These are phyloP conservation scores for Triplophysa siluroides DNA, from an alignment of 2,113 vertebrate genomes.

Conservation along the genomic window DNA sequence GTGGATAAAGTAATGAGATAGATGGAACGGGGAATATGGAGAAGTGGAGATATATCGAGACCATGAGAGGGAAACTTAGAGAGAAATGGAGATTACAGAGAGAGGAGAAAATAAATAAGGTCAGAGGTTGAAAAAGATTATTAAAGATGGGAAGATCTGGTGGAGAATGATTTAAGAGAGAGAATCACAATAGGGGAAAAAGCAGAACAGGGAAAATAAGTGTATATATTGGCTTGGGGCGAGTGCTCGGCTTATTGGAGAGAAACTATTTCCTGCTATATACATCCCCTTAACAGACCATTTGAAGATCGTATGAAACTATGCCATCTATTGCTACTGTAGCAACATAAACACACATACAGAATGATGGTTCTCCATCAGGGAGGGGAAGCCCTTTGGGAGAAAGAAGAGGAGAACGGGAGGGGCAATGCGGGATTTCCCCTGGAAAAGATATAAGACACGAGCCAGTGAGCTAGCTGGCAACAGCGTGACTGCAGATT, in stretches of 20 bases:
- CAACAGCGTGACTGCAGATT: slow-evolving; percentile 51
- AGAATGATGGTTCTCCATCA: background rate
- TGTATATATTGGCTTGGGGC: background rate
- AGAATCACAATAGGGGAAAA: slow-evolving; percentile 1
- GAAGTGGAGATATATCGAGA: background rate
- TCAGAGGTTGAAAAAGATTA: slow-evolving; percentile 31
- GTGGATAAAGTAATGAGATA: slow-evolving; percentile 32
- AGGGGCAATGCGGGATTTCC: slow-evolving; percentile 51
- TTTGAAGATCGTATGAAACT: background rate
- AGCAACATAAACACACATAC: slow-evolving; percentile 20
- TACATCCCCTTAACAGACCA: background rate
- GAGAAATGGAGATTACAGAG: slow-evolving; percentile 2
- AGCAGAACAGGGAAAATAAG: background rate
- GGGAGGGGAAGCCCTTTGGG: slow-evolving; percentile 44
- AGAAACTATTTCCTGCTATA: no score
- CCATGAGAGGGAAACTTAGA: background rate
- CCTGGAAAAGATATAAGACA: slow-evolving; percentile 39
- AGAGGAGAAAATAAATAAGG: slow-evolving; percentile 29
- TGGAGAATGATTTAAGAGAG: background rate
- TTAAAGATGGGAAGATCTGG: background rate
- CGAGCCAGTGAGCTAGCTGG: slow-evolving; percentile 39
- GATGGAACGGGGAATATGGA: slow-evolving; percentile 2
- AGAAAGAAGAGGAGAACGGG: background rate
- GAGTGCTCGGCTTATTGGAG: no score
- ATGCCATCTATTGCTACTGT: background rate